Base-by-base conservation (phyloP, 2,888 invertebrate genomes). In the Nomada goodeniana region DNA sequence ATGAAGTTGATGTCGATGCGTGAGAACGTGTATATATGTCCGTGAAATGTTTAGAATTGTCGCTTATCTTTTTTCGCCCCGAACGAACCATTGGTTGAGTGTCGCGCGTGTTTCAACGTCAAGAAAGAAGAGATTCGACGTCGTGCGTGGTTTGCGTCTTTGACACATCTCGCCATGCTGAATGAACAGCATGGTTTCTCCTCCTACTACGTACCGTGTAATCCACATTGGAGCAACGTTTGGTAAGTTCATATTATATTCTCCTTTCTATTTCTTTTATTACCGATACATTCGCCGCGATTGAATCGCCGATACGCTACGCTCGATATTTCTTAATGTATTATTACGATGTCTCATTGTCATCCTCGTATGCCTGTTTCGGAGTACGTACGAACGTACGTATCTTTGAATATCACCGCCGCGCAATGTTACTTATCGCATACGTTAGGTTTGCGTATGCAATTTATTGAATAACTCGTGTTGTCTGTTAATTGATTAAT, bases 81-180 rank as follows among this genome's bases (percentile, higher is more conserved):
- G 68, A 75, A 67, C 72, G 72, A 59, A 55, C 65, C 11, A 57
- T 69, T 74, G 74, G 15, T 69, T 20, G 76, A 70, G 78, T 77
- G 80, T 84, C 74, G 78, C 80, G 86, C 84, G 85, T 82, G 88
- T 79, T 73, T 83, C 83, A 68, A 86, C 89, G n/a, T 86, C 80
- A 89, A 88, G 89, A 89, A 72, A 87, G 85, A 87, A 87, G 87
- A 83, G 87, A 83, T 7, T 65, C 65, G 65, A 67, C 68, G 55
- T 75, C 15, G 47, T 47, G 47, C 47, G 57, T 42, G 36, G 36
- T 36, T 36, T 36, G 55, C 76, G 57, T 72, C 72, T 75, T 76
- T 80, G 80, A 78, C 76, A 85, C 76, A 73, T 79, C 67, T 80
- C 78, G 68, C 84, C 84, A 83, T 84, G 84, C 84, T 77, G 76